These are phyloP conservation scores for Epirrhoe tristata DNA, from an alignment of 2,888 invertebrate species.

Conservation along the genomic window DNA sequence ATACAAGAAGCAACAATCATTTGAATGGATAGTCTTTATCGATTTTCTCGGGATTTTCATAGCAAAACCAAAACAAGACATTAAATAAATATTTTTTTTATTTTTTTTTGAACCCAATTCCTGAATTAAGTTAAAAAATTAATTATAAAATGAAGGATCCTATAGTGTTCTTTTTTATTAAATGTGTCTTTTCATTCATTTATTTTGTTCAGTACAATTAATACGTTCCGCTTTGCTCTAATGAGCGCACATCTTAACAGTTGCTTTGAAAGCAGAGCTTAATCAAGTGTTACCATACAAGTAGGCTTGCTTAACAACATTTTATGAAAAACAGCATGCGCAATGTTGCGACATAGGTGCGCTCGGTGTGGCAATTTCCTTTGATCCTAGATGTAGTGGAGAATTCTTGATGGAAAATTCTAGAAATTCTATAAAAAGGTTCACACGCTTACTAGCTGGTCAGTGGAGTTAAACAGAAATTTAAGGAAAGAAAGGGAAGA, in stretches of 20 bases:
- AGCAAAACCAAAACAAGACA: too few species aligned
- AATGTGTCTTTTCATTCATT: too few species aligned
- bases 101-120: too few species aligned
- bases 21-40: too few species aligned
- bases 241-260: background rate
- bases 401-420: constrained; percentile 19
- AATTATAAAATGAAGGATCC: too few species aligned
- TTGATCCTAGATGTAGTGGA: constrained; percentile 15
- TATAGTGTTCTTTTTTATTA: too few species aligned
- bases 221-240: background rate
- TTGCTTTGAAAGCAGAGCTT: background rate
- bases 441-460: background rate
- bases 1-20: too few species aligned
- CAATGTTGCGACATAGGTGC: constrained; percentile 20
- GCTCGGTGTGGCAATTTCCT: constrained; percentile 30
- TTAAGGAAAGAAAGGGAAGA: too few species aligned
- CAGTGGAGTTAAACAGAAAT: background rate
- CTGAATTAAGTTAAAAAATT: too few species aligned
- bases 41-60: too few species aligned
- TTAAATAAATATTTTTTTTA: too few species aligned
- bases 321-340: constrained; percentile 34
- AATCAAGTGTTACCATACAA: constrained; percentile 21
- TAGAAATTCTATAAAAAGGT: constrained; percentile 3
- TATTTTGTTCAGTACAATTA: background rate
- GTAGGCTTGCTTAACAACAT: constrained; percentile 25